A percentile compares a stretch with the other conserved stretches of the same genome.
These are phyloP conservation scores for Notodonta dromedarius DNA, from an alignment of 2,888 invertebrate genomes.

Conservation along the genomic window DNA sequence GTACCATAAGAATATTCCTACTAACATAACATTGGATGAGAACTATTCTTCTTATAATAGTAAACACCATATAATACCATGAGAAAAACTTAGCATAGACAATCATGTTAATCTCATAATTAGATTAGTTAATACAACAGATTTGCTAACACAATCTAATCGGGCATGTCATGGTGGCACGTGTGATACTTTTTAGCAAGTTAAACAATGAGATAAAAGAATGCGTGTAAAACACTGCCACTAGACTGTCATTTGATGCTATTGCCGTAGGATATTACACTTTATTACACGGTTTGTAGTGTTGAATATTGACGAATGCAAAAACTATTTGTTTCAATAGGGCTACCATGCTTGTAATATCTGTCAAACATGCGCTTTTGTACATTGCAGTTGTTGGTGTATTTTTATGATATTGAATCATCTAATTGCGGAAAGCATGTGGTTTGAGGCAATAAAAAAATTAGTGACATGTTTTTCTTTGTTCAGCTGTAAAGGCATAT, in stretches of 20 bases:
- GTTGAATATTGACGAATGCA: slow-evolving; percentile 37
- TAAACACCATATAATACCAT: background rate
- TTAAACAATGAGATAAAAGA: slow-evolving; percentile 44
- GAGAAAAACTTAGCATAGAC: background rate
- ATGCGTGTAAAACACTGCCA: slow-evolving; percentile 21
- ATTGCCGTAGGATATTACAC: slow-evolving; percentile 7
- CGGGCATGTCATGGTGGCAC: slow-evolving; percentile 26
- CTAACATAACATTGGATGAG: background rate
- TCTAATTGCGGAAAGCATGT: no score
- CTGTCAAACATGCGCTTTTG: background rate
- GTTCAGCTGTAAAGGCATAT: background rate
- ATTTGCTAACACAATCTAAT: slow-evolving; percentile 31
- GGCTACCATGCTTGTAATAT: background rate
- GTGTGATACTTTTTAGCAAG: slow-evolving; percentile 41
- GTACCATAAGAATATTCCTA: no score
- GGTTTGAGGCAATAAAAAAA: no score
- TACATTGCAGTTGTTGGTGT: background rate
- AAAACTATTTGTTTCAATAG: slow-evolving; percentile 27
- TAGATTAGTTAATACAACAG: slow-evolving; percentile 18
- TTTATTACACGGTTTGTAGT: slow-evolving; percentile 25
- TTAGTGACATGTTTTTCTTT: background rate
- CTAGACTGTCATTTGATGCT: background rate
- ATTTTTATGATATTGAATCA: no score
- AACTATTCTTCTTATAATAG: background rate
- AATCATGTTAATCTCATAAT: slow-evolving; percentile 8